Base-by-base conservation (phyloP, 2,888 invertebrate species). In the Trissolcus japonicus region DNA sequence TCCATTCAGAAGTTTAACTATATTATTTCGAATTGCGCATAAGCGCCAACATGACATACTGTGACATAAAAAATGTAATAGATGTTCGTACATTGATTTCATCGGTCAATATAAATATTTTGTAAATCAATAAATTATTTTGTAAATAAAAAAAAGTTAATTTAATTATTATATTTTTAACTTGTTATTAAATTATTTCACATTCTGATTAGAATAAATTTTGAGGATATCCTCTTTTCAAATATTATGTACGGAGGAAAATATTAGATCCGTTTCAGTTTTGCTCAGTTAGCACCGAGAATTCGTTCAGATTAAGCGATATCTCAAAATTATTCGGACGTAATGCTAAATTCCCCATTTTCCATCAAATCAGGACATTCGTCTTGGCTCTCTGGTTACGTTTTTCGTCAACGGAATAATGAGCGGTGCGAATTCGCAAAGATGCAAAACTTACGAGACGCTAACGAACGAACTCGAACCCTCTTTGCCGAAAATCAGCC, bases 331-430 rank as follows among this genome's bases (percentile, higher is more conserved):
- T 60, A 65, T 50, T 68, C 60, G 51, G 46, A 54, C 48, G 17
- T 59, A 60, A 60, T 51, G 16, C 60, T 60, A 60, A 50, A 17
- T 43, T 57, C 65, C 56, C 57, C 51, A 25, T 65, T 76, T 83
- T 83, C 3, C 51, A 48, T 14, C 61, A 84, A 87, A 87, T 87
- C 87, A 85, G 86, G 84, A 83, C 86, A 83, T 86, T 86, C 85
- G 86, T 86, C 82, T 82, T 82, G 79, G 71, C 76, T 80, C 80
- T 82, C 82, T 83, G 86, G 85, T 84, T 85, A 84, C 84, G 80
- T 85, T 85, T 86, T 82, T 83, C 82, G 75, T 79, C 76, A 62
- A 71, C 78, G 81, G 80, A 84, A 83, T 83, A 83, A 84, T 80
- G 66, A 72, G 54, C 62, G 60, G 59, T 48, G 62, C 54, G 66